These are phyloP conservation scores for Lepidochrysops patricia DNA, from an alignment of 2,888 invertebrate species.

Conservation along the genomic window DNA sequence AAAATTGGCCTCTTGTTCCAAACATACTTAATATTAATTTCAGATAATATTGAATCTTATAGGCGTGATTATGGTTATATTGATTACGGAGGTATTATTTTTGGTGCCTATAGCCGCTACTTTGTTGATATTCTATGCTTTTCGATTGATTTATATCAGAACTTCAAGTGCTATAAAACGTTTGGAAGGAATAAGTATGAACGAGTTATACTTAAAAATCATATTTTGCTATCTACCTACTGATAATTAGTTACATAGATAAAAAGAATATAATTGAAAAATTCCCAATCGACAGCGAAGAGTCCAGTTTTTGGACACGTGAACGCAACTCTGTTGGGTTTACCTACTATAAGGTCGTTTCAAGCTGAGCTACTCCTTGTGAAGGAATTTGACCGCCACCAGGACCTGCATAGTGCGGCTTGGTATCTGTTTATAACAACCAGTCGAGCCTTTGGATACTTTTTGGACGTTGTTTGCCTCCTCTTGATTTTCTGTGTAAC, in stretches of 20 bases:
- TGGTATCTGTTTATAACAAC: slow-evolving; percentile 79
- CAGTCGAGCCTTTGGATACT: slow-evolving; percentile 79
- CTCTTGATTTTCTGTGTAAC: slow-evolving; percentile 78
- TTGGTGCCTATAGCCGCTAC: slow-evolving; percentile 71
- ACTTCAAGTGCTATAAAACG: slow-evolving; percentile 82
- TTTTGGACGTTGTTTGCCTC: slow-evolving; percentile 77
- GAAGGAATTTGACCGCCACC: slow-evolving; percentile 71
- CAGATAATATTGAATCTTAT: slow-evolving; percentile 84
- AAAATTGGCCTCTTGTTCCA: no score
- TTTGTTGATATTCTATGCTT: slow-evolving; percentile 74
- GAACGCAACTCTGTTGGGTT: slow-evolving; percentile 84
- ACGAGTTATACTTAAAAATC: no score
- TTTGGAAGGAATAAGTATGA: slow-evolving; percentile 79
- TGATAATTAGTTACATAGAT: no score
- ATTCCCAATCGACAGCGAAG: slow-evolving; percentile 74
- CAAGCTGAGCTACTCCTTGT: slow-evolving; percentile 78
- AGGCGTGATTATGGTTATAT: slow-evolving; percentile 85
- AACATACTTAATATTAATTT: slow-evolving; percentile 26
- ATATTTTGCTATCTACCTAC: no score
- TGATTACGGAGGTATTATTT: slow-evolving; percentile 71
- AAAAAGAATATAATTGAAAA: not conserved
- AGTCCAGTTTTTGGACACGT: slow-evolving; percentile 90
- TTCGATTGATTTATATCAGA: slow-evolving; percentile 78
- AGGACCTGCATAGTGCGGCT: slow-evolving; percentile 78
- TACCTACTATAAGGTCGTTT: slow-evolving; percentile 87